Evolutionary conservation across 2,888 invertebrate species (phyloP), one percentile per base, ranked within the genome.

Genomic region (Teleogryllus oceanicus): DNA sequence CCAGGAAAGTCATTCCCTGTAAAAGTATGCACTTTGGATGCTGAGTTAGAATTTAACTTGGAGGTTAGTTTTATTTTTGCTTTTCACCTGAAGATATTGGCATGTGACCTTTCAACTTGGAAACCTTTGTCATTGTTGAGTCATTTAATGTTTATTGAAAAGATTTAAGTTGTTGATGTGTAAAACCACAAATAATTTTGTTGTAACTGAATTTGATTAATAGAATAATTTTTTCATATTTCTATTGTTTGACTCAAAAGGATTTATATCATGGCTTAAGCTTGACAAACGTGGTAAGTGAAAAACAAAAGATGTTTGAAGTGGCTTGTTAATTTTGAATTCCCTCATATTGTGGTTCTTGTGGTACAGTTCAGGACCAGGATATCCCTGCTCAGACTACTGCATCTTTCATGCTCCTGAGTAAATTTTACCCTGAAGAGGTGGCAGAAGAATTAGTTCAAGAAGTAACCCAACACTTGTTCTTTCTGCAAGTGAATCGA

Each of bases 381-480:
- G 95, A 96, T 84, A 92, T 96, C 74, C 93, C 94, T n/a, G 90
- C 90, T 82, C 91, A 91, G 84, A 91, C 92, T 86, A 91, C 93
- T 2, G 94, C 95, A n/a, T 94, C 95, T 0, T 98, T 99, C 86
- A 94, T 97, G 90, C 95, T 99, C 86, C 92, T 99, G 85, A 98
- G 97, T 80, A 99, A 99, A 89, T 95, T 98, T 86, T 99, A 97
- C 88, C 99, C 99, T 0, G 99, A 99, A 87, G 97, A 98, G 88
- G 97, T 99, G 5, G 96, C 97, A 0, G 98, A 99, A 86, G 99
- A 99, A 86, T 89, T 99, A 82, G 96, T 99, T 37, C 99, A 99
- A 88, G 98, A 99, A 88, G 96, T 98, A 75, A 99, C 99, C 0
- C 97, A 99, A 87, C 99, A 99, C 88, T 90, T 99, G 81, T 96